Conservation (phyloP, 2,113 vertebrate species). For the Tichodroma muraria region DNA sequence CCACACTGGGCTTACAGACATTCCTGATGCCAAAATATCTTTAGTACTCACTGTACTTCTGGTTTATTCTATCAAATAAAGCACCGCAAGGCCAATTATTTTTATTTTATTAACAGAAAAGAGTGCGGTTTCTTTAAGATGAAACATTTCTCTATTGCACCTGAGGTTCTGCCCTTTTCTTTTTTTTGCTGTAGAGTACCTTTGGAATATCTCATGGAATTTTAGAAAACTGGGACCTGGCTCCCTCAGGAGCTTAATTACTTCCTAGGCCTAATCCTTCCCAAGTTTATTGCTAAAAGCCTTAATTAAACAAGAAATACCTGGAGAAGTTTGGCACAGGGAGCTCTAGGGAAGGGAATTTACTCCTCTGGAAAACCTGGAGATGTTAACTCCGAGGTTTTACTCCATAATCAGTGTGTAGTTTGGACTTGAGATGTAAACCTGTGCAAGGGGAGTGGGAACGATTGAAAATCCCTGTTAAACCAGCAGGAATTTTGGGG, state of each 20-base stretch:
- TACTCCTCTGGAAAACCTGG: not conserved
- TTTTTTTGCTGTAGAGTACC: not conserved
- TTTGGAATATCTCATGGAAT: not conserved
- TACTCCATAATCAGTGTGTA: too few species aligned
- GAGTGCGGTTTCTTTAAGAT: not conserved
- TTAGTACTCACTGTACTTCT: not conserved
- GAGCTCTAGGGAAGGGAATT: not conserved
- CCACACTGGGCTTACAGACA: not conserved
- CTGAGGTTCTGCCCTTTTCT: not conserved
- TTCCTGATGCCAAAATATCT: not conserved
- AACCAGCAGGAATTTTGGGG: not conserved
- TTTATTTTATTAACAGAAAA: not conserved
- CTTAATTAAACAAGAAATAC: slow-evolving; percentile 1
- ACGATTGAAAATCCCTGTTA: not conserved
- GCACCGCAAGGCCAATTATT: not conserved
- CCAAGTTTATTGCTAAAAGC: not conserved
- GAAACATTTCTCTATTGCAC: not conserved
- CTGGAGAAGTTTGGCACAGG: not conserved
- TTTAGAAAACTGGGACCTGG: not conserved
- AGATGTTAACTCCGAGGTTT: not conserved
- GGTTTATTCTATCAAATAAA: not conserved
- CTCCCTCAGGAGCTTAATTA: not conserved
- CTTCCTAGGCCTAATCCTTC: not conserved
- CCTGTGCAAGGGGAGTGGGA: not conserved
- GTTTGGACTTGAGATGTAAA: not conserved